phyloP scores from a whole-genome alignment of 1,140 invertebrate genomes.

The Drosophila busckii region DNA sequence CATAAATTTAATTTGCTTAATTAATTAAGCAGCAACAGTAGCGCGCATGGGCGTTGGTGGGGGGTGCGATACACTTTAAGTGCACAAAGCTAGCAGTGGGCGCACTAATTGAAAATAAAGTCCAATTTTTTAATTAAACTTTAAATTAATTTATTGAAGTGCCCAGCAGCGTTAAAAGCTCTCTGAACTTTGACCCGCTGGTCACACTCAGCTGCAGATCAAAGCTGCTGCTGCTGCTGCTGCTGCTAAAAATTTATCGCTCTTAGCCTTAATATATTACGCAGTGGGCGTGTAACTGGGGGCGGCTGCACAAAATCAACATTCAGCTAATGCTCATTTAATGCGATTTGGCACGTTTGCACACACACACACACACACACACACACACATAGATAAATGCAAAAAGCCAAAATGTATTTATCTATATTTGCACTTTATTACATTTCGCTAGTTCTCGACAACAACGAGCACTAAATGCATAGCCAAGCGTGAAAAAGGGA shows the following conservation, averaged over 20 bases:
- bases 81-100: not conserved
- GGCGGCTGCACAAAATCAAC: slow-evolving; percentile 46
- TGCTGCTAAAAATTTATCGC: slow-evolving; percentile 4
- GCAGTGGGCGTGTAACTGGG: not conserved
- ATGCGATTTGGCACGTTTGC: slow-evolving; percentile 74
- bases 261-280: not conserved
- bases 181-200: slow-evolving; percentile 53
- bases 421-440: slow-evolving; percentile 75
- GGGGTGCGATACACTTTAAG: slow-evolving; percentile 34
- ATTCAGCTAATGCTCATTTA: slow-evolving; percentile 73
- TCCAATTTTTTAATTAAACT: slow-evolving; percentile 75
- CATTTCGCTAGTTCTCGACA: slow-evolving; percentile 64
- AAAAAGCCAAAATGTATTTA: slow-evolving; percentile 60
- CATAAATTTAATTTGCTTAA: slow-evolving; percentile 76
- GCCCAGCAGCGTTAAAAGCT: slow-evolving; percentile 13
- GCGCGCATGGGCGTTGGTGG: slow-evolving; percentile 11
- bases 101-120: slow-evolving; percentile 70
- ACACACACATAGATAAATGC: slow-evolving; percentile 1
- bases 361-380: slow-evolving; percentile 24
- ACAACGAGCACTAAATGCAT: slow-evolving; percentile 63
- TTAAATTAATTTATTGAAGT: slow-evolving; percentile 76
- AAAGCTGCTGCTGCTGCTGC: too few species aligned
- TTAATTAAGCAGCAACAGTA: slow-evolving; percentile 69
- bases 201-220: slow-evolving; percentile 41
- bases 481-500: slow-evolving; percentile 7